Conservation (phyloP, 2,113 vertebrate genomes). For the Clinocottus analis region DNA sequence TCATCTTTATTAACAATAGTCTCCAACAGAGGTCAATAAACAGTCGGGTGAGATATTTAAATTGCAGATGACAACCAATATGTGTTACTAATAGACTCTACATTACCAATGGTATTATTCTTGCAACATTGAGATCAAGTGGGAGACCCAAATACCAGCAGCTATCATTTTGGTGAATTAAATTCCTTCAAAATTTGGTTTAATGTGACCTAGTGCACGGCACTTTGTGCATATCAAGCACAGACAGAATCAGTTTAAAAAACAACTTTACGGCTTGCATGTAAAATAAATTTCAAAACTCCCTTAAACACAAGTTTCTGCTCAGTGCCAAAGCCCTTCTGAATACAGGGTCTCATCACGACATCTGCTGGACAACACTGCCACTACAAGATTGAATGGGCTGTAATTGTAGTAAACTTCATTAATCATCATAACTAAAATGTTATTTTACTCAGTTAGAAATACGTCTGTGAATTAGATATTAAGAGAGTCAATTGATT, state of each 20-base stretch:
- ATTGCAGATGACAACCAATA: background rate
- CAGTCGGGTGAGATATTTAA: background rate
- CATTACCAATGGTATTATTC: background rate
- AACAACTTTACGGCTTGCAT: constrained; percentile 9
- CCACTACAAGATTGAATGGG: constrained; percentile 40
- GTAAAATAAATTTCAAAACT: constrained; percentile 20
- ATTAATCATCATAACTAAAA: constrained; percentile 40
- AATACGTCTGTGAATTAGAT: constrained; percentile 12
- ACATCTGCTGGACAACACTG: constrained; percentile 64
- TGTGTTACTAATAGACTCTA: background rate
- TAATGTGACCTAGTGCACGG: background rate
- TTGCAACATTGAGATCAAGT: constrained; percentile 5
- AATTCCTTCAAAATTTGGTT: constrained; percentile 5
- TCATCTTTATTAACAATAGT: constrained; percentile 5
- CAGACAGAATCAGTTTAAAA: constrained; percentile 12
- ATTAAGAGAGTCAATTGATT: background rate
- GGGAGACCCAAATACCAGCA: background rate
- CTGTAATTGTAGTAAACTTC: background rate
- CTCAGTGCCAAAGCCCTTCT: constrained; percentile 4
- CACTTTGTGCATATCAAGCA: background rate
- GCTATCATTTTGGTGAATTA: constrained; percentile 6
- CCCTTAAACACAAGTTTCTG: background rate
- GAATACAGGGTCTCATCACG: constrained; percentile 52
- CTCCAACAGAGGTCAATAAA: constrained; percentile 8
- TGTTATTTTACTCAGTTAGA: constrained; percentile 21